phyloP scores from a whole-genome alignment of 2,888 invertebrate genomes.

The Hartigia nigra region DNA sequence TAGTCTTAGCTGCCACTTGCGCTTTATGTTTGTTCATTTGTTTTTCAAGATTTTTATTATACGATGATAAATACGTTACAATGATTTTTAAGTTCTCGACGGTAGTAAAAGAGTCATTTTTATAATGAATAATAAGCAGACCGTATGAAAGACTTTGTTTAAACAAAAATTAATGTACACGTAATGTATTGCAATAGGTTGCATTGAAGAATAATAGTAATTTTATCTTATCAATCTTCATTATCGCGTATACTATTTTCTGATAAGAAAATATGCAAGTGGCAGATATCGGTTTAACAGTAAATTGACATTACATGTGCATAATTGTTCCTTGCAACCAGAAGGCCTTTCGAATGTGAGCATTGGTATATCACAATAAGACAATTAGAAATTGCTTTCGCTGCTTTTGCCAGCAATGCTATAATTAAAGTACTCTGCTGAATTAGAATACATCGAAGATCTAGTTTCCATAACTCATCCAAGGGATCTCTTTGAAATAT shows the following conservation, averaged over 20 bases:
- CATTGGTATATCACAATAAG: slow-evolving; percentile 57
- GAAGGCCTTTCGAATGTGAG: slow-evolving; percentile 62
- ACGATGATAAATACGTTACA: not conserved
- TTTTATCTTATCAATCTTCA: not conserved
- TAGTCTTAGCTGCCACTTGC: slow-evolving; percentile 1
- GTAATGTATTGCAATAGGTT: not conserved
- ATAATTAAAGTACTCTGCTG: not conserved
- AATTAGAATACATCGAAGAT: not conserved
- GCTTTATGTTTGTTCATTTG: not conserved
- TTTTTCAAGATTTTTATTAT: not conserved
- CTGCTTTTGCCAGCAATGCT: slow-evolving; percentile 36
- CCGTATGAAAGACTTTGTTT: not conserved
- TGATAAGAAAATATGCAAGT: slow-evolving; percentile 37
- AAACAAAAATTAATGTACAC: not conserved
- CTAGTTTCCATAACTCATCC: not conserved
- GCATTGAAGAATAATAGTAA: not conserved
- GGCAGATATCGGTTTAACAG: slow-evolving; percentile 43
- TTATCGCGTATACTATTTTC: not conserved
- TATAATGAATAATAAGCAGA: not conserved
- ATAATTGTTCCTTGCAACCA: slow-evolving; percentile 58
- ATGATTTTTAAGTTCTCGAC: not conserved
- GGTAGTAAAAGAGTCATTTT: not conserved
- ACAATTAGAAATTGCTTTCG: slow-evolving; percentile 44
- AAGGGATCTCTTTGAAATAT: not conserved
- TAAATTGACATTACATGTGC: slow-evolving; percentile 49